Percentiles rank a stretch among this genome's conserved stretches.
Evolutionary conservation across 2,888 invertebrate species (phyloP).

Genomic region (Saturnia japonica): DNA sequence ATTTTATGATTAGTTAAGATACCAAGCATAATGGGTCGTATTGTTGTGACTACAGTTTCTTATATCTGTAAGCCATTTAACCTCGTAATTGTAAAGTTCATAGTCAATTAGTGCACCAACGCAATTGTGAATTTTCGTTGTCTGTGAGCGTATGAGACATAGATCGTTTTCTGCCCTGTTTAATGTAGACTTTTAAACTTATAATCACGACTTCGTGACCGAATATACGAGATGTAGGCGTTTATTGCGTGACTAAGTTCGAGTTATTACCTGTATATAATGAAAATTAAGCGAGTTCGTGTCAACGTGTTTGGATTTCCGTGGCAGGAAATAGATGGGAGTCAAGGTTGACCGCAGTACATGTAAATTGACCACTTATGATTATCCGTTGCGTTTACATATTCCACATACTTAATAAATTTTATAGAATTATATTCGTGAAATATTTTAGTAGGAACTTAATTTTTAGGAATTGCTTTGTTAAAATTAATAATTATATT

Average conservation of each 20-base stretch:
- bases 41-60: constrained; percentile 45
- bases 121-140: constrained; percentile 68
- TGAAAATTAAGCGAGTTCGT: constrained; percentile 18
- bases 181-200: constrained; percentile 55
- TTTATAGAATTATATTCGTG: background rate
- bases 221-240: constrained; percentile 33
- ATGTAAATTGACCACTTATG: background rate
- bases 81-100: constrained; percentile 68
- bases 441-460: no score
- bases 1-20: constrained; percentile 39
- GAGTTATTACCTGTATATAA: constrained; percentile 14
- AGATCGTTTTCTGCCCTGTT: constrained; percentile 55
- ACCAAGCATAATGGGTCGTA: constrained; percentile 38
- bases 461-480: background rate
- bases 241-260: constrained; percentile 34
- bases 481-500: background rate
- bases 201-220: constrained; percentile 50
- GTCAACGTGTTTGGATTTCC: constrained; percentile 11
- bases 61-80: constrained; percentile 61
- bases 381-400: background rate
- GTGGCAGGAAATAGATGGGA: background rate
- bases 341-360: constrained; percentile 20
- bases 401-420: background rate
- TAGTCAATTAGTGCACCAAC: constrained; percentile 69
- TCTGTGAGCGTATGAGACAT: constrained; percentile 59